Conservation (phyloP, 1,140 invertebrate species). For the Psilanteris sp. region DNA sequence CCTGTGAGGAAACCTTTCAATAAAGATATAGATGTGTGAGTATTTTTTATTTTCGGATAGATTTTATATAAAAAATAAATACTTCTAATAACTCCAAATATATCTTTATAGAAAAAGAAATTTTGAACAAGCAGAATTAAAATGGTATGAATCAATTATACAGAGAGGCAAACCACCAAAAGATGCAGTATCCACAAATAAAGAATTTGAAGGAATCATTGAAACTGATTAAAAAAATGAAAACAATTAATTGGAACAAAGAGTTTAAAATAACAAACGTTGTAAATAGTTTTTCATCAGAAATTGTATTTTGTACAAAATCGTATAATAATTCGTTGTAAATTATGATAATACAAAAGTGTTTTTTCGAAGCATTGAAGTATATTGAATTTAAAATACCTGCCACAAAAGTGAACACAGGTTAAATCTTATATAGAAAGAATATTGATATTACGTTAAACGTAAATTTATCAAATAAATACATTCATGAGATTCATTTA, state of each 20-base stretch:
- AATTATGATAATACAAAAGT: too few relatives aligned
- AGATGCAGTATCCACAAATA: not conserved
- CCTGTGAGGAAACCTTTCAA: slow-evolving; percentile 83
- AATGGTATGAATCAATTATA: slow-evolving; percentile 69
- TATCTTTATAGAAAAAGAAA: slow-evolving; percentile 65
- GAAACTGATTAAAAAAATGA: slow-evolving; percentile 23
- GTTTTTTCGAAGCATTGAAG: too few relatives aligned
- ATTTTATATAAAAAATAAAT: slow-evolving; percentile 21
- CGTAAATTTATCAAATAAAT: slow-evolving; percentile 1
- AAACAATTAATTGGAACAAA: too few relatives aligned
- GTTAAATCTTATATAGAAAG: not conserved
- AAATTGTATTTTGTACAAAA: too few relatives aligned
- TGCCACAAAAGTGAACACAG: too few relatives aligned
- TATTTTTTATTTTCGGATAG: slow-evolving; percentile 13
- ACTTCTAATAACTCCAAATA: not conserved
- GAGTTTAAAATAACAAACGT: too few relatives aligned
- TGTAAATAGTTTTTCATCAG: not conserved
- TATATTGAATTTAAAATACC: too few relatives aligned
- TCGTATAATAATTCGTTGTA: too few relatives aligned
- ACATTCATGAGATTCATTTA: slow-evolving; percentile 12
- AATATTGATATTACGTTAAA: not conserved
- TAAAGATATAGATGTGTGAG: slow-evolving; percentile 68
- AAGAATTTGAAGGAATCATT: slow-evolving; percentile 28
- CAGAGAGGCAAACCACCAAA: slow-evolving; percentile 44
- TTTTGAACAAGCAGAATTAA: slow-evolving; percentile 66